Percentiles rank a stretch among this genome's conserved stretches.
Evolutionary conservation across 2,113 vertebrate species (phyloP).

Genomic region (Microcebus ravelobensis): DNA sequence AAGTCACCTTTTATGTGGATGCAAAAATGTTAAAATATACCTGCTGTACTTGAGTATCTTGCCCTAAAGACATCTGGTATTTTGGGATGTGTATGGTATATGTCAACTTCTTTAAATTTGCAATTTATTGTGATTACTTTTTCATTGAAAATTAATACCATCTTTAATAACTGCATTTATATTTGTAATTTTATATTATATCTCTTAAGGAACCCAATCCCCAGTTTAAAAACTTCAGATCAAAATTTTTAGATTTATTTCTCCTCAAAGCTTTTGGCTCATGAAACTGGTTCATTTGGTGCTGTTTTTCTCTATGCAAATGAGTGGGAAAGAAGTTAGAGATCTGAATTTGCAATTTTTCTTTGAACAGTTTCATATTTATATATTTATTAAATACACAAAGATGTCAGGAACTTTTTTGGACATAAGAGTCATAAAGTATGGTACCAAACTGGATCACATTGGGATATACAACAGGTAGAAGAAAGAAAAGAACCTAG

Average conservation of each 20-base stretch:
- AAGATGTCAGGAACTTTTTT: not conserved
- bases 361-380: not conserved
- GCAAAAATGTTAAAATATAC: not conserved
- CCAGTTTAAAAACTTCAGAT: not conserved
- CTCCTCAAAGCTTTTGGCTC: not conserved
- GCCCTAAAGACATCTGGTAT: not conserved
- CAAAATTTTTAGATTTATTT: not conserved
- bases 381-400: not conserved
- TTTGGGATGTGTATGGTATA: not conserved
- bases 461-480: not conserved
- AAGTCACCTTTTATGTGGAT: not conserved
- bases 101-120: not conserved
- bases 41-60: not conserved
- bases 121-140: not conserved
- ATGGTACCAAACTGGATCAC: not conserved
- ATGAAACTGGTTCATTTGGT: not conserved
- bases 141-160: not conserved
- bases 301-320: not conserved
- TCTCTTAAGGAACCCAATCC: not conserved
- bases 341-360: not conserved
- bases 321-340: not conserved
- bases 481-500: not conserved
- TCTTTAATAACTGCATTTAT: not conserved
- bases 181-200: not conserved
- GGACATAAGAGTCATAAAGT: not conserved